A percentile compares a stretch with the other conserved stretches of the same genome.
Conservation (phyloP, 2,888 invertebrate species). For the Iselma pallidipennis region DNA sequence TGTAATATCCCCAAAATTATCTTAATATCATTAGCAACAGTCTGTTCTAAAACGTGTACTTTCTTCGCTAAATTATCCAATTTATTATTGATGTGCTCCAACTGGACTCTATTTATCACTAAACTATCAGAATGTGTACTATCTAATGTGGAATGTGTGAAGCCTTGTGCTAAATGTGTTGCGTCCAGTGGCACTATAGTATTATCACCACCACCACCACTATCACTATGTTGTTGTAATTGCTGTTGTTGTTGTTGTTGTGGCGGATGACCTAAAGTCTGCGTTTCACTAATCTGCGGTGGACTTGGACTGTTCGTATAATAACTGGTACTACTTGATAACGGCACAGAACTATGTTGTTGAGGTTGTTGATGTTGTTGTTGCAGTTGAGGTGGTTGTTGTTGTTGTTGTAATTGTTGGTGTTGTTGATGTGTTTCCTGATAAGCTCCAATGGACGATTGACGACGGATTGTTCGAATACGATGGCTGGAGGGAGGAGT, state of each 20-base stretch:
- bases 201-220: conserved; percentile 50
- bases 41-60: conserved; percentile 72
- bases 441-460: conserved; percentile 65
- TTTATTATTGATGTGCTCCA: conserved; percentile 63
- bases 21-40: conserved; percentile 74
- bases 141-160: conserved; percentile 49
- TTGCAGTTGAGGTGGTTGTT: conserved; percentile 7
- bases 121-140: conserved; percentile 50
- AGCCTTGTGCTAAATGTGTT: conserved; percentile 27
- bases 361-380: conserved; percentile 26
- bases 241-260: conserved; percentile 41
- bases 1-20: conserved; percentile 63
- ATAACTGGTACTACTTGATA: conserved; percentile 59
- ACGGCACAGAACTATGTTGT: conserved; percentile 43
- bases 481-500: conserved; percentile 64
- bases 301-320: conserved; percentile 68
- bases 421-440: conserved; percentile 55
- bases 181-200: conserved; percentile 49
- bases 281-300: conserved; percentile 54
- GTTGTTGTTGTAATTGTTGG: conserved; percentile 27
- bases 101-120: conserved; percentile 52
- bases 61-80: conserved; percentile 72
- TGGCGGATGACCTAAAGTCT: conserved; percentile 39
- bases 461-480: conserved; percentile 63
- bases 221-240: conserved; percentile 30